A percentile compares a stretch with the other conserved stretches of the same genome.
Conservation (phyloP, 2,797 vertebrate species). For the Podargus strigoides region DNA sequence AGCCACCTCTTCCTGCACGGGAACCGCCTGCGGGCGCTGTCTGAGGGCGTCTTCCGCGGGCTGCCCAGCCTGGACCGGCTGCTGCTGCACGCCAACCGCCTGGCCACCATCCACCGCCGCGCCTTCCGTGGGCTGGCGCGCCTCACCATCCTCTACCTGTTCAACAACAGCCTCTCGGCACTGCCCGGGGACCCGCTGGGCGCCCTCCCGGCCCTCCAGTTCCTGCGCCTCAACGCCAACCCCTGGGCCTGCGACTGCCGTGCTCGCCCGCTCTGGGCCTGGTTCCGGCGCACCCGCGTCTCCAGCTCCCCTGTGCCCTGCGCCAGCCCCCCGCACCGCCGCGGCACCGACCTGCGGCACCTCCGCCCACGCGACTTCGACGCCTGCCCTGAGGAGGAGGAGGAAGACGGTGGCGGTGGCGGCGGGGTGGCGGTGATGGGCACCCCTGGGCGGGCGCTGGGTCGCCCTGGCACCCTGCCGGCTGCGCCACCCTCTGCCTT, state of each 20-base stretch:
- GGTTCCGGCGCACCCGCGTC: constrained; percentile 87
- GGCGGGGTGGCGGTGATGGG: neutral
- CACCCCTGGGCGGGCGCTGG: neutral
- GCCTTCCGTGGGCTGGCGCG: constrained; percentile 89
- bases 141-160: constrained; percentile 95
- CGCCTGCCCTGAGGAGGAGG: constrained; percentile 81
- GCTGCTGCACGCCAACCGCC: constrained; percentile 90
- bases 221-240: constrained; percentile 92
- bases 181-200: constrained; percentile 88
- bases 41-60: constrained; percentile 91
- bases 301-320: constrained; percentile 91
- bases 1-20: constrained; percentile 94
- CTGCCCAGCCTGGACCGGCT: constrained; percentile 91
- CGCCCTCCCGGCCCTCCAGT: constrained; percentile 86
- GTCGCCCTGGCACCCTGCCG: constrained; percentile 4
- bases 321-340: constrained; percentile 80
- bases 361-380: constrained; percentile 87
- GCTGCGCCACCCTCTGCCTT: constrained; percentile 67
- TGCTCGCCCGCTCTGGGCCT: constrained; percentile 91
- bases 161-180: constrained; percentile 91
- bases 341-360: constrained; percentile 83
- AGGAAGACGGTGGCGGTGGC: constrained; percentile 3
- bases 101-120: constrained; percentile 85
- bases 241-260: constrained; percentile 97
- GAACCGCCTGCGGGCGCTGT: constrained; percentile 89